Evolutionary conservation across 53 echinoderm and acorn worm species (phyloP).

Genomic region (Paelopatides confundens): DNA sequence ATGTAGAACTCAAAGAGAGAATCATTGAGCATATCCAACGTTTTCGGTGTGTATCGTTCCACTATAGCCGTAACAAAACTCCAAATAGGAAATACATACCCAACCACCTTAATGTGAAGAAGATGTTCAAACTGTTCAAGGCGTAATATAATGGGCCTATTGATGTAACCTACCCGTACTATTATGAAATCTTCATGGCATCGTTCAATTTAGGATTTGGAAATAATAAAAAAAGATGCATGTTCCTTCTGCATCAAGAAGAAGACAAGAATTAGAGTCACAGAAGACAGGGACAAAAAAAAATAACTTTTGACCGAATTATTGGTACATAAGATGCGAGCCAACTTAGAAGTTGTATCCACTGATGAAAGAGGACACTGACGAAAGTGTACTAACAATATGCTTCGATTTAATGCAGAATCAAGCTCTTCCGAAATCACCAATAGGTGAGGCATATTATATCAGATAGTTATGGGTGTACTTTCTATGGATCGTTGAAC

Average conservation of each 20-base stretch:
- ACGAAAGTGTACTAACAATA: constrained; percentile 38
- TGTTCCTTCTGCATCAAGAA: constrained; percentile 30
- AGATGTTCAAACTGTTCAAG: constrained; percentile 37
- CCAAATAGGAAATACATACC: too few relatives aligned
- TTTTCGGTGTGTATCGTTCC: too few relatives aligned
- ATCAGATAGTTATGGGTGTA: constrained; percentile 66
- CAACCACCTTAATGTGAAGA: too few relatives aligned
- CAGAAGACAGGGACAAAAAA: constrained; percentile 3
- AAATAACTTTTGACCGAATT: not conserved
- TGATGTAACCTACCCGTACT: constrained; percentile 30
- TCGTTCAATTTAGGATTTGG: constrained; percentile 35
- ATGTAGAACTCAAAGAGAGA: too few relatives aligned
- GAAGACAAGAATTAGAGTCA: not conserved
- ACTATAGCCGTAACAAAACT: too few relatives aligned
- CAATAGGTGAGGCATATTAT: constrained; percentile 65
- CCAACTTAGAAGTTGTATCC: constrained; percentile 48
- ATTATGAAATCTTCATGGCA: constrained; percentile 8
- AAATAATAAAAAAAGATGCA: constrained; percentile 32
- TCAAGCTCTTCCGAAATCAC: constrained; percentile 59
- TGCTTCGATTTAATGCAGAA: constrained; percentile 75
- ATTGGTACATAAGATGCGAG: constrained; percentile 50
- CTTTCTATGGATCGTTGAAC: constrained; percentile 44
- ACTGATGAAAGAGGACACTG: constrained; percentile 17
- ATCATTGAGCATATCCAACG: too few relatives aligned
- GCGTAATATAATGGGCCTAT: constrained; percentile 14